phyloP scores from a whole-genome alignment of 2,113 vertebrate species.

The Hirundichthys speculiger region DNA sequence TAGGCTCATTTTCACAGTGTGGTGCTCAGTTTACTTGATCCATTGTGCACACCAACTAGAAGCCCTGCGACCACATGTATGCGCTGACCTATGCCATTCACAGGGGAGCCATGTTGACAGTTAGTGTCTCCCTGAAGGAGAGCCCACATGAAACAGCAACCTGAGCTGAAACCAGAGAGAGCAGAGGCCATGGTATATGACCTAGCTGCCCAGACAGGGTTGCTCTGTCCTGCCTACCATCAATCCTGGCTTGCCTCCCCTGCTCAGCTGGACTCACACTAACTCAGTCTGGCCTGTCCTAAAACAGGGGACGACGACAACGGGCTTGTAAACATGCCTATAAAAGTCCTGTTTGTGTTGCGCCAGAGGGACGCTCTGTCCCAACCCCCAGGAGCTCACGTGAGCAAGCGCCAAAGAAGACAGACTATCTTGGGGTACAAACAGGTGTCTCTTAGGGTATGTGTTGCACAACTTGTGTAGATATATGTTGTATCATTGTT shows the following conservation, averaged over 20 bases:
- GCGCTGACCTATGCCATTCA: slow-evolving; percentile 67
- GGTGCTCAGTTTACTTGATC: slow-evolving; percentile 50
- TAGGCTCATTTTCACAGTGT: slow-evolving; percentile 51
- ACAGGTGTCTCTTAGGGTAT: slow-evolving; percentile 61
- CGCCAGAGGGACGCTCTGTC: slow-evolving; percentile 57
- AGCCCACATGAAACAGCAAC: slow-evolving; percentile 69
- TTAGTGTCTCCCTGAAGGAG: slow-evolving; percentile 72
- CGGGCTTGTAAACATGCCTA: slow-evolving; percentile 76
- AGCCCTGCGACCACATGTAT: slow-evolving; percentile 54
- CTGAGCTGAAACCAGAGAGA: slow-evolving; percentile 73
- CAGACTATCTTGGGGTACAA: slow-evolving; percentile 67
- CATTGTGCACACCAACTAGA: slow-evolving; percentile 40
- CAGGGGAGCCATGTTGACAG: slow-evolving; percentile 69
- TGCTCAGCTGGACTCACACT: slow-evolving; percentile 12
- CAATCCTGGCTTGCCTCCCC: slow-evolving; percentile 48
- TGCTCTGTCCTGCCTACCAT: slow-evolving; percentile 62
- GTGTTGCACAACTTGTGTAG: slow-evolving; percentile 28
- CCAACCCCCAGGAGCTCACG: slow-evolving; percentile 53
- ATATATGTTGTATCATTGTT: slow-evolving; percentile 39
- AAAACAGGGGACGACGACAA: slow-evolving; percentile 54
- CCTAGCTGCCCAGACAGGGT: slow-evolving; percentile 72
- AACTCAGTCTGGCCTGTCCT: slow-evolving; percentile 41
- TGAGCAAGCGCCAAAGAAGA: slow-evolving; percentile 49
- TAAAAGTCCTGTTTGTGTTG: slow-evolving; percentile 78
- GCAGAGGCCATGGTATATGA: slow-evolving; percentile 67